These are phyloP conservation scores for Acanthiza pusilla DNA, from an alignment of 2,797 vertebrate genomes.

Conservation along the genomic window DNA sequence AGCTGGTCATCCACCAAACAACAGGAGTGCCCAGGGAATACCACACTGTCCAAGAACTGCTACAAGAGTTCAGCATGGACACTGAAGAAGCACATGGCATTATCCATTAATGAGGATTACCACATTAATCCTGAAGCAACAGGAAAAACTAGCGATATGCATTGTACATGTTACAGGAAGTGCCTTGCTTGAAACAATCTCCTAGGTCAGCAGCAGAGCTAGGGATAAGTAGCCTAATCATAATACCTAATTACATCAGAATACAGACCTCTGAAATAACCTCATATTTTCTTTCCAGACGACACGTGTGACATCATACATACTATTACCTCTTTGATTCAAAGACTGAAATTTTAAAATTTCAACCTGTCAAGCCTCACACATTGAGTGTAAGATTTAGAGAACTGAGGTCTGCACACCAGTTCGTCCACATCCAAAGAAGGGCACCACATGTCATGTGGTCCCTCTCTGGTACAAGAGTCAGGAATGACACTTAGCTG, in stretches of 20 bases:
- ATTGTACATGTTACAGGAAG: not conserved
- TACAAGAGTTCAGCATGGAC: not conserved
- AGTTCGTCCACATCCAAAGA: not conserved
- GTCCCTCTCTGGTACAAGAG: not conserved
- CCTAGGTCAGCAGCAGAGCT: not conserved
- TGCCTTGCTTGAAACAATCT: not conserved
- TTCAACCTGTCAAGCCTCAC: not conserved
- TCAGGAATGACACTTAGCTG: not conserved
- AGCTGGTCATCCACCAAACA: not conserved
- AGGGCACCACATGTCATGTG: not conserved
- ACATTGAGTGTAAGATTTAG: not conserved
- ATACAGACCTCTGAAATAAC: not conserved
- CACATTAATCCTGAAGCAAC: not conserved
- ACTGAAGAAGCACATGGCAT: not conserved
- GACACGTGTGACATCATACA: not conserved
- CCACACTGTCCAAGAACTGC: not conserved
- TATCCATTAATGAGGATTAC: not conserved
- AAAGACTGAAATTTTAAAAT: not conserved
- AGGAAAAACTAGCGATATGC: not conserved
- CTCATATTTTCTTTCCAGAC: not conserved
- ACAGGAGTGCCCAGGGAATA: fast-evolving
- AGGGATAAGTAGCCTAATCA: not conserved
- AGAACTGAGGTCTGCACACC: not conserved
- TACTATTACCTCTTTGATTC: not conserved
- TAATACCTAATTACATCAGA: not conserved